phyloP scores from a whole-genome alignment of 2,113 vertebrate species.

The Thryonomys swinderianus region DNA sequence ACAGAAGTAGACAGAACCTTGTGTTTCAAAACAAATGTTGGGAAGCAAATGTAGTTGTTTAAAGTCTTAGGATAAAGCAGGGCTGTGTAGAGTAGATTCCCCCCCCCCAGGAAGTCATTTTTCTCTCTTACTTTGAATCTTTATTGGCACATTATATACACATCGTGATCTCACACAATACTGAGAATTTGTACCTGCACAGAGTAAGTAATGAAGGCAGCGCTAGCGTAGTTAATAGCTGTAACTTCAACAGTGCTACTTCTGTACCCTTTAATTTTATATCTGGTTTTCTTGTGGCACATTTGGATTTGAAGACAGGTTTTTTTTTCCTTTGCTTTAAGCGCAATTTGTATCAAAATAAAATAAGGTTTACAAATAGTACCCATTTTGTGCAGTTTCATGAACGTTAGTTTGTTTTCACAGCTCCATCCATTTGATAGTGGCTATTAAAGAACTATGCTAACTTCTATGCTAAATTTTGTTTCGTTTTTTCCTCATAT shows the following conservation, averaged over 20 bases:
- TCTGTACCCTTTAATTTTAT: neutral
- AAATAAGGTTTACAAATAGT: constrained; percentile 29
- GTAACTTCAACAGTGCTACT: neutral
- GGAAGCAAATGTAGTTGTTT: constrained; percentile 49
- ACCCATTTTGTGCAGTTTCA: neutral
- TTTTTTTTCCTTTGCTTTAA: constrained; percentile 5
- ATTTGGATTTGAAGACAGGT: neutral
- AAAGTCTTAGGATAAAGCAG: constrained; percentile 24
- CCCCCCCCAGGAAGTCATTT: constrained; percentile 57
- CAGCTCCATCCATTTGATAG: neutral
- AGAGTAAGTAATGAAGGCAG: constrained; percentile 10
- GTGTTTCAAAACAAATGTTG: constrained; percentile 70
- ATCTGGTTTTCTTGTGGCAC: neutral
- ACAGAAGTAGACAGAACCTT: constrained; percentile 80
- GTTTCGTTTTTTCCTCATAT: neutral
- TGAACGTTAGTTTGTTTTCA: neutral
- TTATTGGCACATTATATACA: too few relatives aligned
- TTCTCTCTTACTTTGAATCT: too few relatives aligned
- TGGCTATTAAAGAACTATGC: neutral
- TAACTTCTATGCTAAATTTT: neutral
- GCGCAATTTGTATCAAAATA: neutral
- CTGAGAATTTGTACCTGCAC: too few relatives aligned
- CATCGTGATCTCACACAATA: too few relatives aligned
- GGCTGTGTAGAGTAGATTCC: neutral
- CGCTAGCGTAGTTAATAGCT: neutral